Evolutionary conservation across 1,140 invertebrate genomes (phyloP).

Genomic region (Penaeus vannamei): DNA sequence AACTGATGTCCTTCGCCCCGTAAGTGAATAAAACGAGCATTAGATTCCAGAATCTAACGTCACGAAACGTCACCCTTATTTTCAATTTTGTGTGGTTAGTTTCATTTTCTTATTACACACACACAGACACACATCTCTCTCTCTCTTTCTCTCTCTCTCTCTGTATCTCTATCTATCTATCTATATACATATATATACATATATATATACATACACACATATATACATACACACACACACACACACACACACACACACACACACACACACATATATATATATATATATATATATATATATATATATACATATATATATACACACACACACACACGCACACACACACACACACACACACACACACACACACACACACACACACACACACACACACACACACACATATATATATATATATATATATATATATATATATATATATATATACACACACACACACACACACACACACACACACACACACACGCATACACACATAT

Average conservation of each 20-base stretch:
- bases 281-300: background rate
- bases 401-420: slow-evolving; percentile 38
- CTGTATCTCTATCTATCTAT: background rate
- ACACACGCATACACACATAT: background rate
- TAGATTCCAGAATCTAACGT: too few relatives aligned
- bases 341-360: background rate
- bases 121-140: too few relatives aligned
- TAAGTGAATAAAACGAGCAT: too few relatives aligned
- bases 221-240: too few relatives aligned
- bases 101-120: too few relatives aligned
- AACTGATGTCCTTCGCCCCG: too few relatives aligned
- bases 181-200: too few relatives aligned
- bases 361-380: background rate
- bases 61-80: too few relatives aligned
- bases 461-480: slow-evolving; percentile 29
- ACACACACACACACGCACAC: background rate
- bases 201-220: too few relatives aligned
- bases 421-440: slow-evolving; percentile 20
- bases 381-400: slow-evolving; percentile 18
- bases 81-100: too few relatives aligned
- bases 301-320: slow-evolving; percentile 16
- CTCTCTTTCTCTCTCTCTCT: too few relatives aligned
- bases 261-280: background rate
- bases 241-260: background rate
- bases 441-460: slow-evolving; percentile 23